Conservation (phyloP, 2,888 invertebrate species). For the Hypena proboscidalis region DNA sequence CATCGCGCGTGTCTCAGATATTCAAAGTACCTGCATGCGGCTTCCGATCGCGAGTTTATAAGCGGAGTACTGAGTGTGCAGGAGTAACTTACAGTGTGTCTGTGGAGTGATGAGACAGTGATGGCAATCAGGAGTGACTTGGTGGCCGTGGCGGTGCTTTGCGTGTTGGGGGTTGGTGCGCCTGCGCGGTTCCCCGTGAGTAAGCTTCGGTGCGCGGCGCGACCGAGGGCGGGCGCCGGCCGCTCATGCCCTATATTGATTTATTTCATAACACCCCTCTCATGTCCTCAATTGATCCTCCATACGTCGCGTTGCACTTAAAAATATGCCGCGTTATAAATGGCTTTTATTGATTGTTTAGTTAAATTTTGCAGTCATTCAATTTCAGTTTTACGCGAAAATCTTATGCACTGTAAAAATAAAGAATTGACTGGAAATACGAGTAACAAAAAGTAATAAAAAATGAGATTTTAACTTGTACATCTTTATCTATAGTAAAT, state of each 20-base stretch:
- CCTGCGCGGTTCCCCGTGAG: constrained; percentile 83
- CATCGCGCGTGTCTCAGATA: constrained; percentile 69
- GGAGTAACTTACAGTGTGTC: constrained; percentile 49
- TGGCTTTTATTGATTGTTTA: too few relatives aligned
- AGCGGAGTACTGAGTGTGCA: constrained; percentile 54
- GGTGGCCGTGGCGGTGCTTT: constrained; percentile 67
- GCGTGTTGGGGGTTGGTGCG: constrained; percentile 73
- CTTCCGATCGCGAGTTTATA: constrained; percentile 67
- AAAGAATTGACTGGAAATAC: too few relatives aligned
- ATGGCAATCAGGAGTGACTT: constrained; percentile 65
- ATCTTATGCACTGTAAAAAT: too few relatives aligned
- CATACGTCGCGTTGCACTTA: too few relatives aligned
- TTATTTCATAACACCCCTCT: constrained; percentile 21
- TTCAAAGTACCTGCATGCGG: constrained; percentile 82
- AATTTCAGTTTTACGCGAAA: too few relatives aligned
- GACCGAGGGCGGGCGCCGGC: constrained; percentile 75
- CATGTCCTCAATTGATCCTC: too few relatives aligned
- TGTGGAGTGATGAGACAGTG: constrained; percentile 63
- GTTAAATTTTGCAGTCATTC: too few relatives aligned
- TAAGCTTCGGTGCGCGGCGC: constrained; percentile 63
- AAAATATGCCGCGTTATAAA: too few relatives aligned
- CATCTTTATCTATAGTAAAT: too few relatives aligned
- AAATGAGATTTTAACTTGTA: too few relatives aligned
- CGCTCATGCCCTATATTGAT: constrained; percentile 33
- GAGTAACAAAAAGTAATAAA: too few relatives aligned